Conservation (phyloP, 1,140 invertebrate species). For the Drosophila serrata region DNA sequence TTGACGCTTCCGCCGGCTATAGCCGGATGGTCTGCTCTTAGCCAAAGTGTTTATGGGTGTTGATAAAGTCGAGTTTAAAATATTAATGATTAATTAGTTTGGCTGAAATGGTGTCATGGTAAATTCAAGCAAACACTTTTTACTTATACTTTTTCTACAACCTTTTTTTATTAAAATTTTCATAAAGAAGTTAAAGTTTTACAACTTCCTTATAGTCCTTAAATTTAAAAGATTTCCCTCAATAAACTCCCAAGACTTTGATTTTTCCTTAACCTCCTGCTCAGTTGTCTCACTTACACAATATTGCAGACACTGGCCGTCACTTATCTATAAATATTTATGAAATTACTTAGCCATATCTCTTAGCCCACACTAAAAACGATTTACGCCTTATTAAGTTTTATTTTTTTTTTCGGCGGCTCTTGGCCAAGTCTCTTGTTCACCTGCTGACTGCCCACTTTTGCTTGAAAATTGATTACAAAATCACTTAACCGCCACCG, state of each 20-base stretch:
- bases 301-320: background rate
- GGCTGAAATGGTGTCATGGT: constrained; percentile 13
- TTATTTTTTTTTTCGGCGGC: constrained; percentile 19
- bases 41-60: constrained; percentile 31
- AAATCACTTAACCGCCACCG: constrained; percentile 63
- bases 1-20: constrained; percentile 40
- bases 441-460: constrained; percentile 42
- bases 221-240: background rate
- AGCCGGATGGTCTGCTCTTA: constrained; percentile 29
- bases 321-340: constrained; percentile 70
- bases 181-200: background rate
- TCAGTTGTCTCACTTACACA: constrained; percentile 25
- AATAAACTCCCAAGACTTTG: background rate
- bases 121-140: background rate
- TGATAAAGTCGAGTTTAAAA: constrained; percentile 16
- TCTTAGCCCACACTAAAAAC: constrained; percentile 65
- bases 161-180: background rate
- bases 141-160: background rate
- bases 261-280: background rate
- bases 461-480: constrained; percentile 66
- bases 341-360: constrained; percentile 75
- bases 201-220: background rate
- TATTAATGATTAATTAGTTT: constrained; percentile 29
- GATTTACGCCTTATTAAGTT: constrained; percentile 67
- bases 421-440: constrained; percentile 6